phyloP scores from a whole-genome alignment of 2,888 invertebrate genomes.

The Ormyrus thymus region DNA sequence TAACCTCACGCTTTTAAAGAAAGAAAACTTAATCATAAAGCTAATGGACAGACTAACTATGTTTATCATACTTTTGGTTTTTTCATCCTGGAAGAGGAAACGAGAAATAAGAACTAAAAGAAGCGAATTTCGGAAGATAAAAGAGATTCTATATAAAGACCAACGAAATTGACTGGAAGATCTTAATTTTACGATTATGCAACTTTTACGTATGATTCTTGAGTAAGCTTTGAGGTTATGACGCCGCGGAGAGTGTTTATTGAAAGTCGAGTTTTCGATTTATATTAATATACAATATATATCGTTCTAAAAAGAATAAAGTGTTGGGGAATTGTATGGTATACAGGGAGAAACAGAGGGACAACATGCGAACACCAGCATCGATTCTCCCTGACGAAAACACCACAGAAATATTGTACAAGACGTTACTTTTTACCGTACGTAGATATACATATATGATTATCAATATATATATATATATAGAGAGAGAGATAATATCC shows the following conservation, averaged over 20 bases:
- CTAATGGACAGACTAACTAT: slow-evolving; percentile 23
- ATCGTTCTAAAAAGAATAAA: slow-evolving; percentile 18
- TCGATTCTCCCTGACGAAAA: slow-evolving; percentile 38
- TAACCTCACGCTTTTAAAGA: slow-evolving; percentile 22
- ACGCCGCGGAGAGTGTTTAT: slow-evolving; percentile 8
- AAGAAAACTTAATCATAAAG: slow-evolving; percentile 19
- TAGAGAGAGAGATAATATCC: slow-evolving; percentile 55
- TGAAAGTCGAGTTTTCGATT: slow-evolving; percentile 3
- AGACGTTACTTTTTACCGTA: slow-evolving; percentile 52
- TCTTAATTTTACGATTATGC: not conserved
- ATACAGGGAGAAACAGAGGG: slow-evolving; percentile 25
- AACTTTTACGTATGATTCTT: slow-evolving; percentile 27
- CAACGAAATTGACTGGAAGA: slow-evolving; percentile 38
- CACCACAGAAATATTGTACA: slow-evolving; percentile 55
- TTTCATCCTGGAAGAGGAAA: slow-evolving; percentile 38
- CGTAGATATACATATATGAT: slow-evolving; percentile 56
- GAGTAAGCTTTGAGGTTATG: slow-evolving; percentile 28
- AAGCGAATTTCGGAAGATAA: slow-evolving; percentile 42
- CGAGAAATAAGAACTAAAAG: slow-evolving; percentile 22
- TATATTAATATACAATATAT: not conserved
- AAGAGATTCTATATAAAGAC: slow-evolving; percentile 30
- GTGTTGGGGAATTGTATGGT: slow-evolving; percentile 6
- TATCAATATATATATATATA: slow-evolving; percentile 46
- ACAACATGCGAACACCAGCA: slow-evolving; percentile 45
- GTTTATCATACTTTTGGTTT: not conserved